These are phyloP conservation scores for Helleia helle DNA, from an alignment of 2,888 invertebrate genomes.

Conservation along the genomic window DNA sequence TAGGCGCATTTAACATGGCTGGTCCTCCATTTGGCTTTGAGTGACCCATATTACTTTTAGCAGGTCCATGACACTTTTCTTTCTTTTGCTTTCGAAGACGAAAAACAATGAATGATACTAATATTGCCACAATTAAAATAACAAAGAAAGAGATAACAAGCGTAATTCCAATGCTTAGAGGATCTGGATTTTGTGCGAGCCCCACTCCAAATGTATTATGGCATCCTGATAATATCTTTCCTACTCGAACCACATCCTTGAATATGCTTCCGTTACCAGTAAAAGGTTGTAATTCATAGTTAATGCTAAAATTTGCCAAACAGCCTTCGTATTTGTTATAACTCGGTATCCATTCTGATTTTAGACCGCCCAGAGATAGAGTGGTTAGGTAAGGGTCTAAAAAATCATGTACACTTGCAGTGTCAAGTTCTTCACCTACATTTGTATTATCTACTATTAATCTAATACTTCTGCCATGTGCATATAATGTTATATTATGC, in stretches of 20 bases:
- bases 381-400: constrained; percentile 91
- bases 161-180: constrained; percentile 93
- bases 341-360: constrained; percentile 74
- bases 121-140: constrained; percentile 89
- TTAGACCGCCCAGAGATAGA: constrained; percentile 85
- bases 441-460: constrained; percentile 80
- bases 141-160: constrained; percentile 95
- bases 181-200: constrained; percentile 85
- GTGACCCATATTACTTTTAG: constrained; percentile 80
- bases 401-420: constrained; percentile 91
- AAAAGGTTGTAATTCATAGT: constrained; percentile 91
- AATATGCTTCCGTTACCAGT: constrained; percentile 90
- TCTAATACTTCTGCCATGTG: constrained; percentile 80
- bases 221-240: constrained; percentile 84
- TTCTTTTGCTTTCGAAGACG: constrained; percentile 89
- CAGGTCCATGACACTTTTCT: constrained; percentile 82
- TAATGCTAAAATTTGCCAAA: constrained; percentile 89
- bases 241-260: constrained; percentile 78
- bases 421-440: constrained; percentile 89
- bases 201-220: constrained; percentile 83
- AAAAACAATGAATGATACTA: constrained; percentile 94
- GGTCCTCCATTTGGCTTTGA: constrained; percentile 85
- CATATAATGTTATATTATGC: constrained; percentile 89
- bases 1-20: constrained; percentile 80
- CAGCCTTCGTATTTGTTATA: constrained; percentile 89